Evolutionary conservation across 2,113 vertebrate genomes (phyloP), one percentile per base, ranked within the genome.

Genomic region (Neotragus moschatus): DNA sequence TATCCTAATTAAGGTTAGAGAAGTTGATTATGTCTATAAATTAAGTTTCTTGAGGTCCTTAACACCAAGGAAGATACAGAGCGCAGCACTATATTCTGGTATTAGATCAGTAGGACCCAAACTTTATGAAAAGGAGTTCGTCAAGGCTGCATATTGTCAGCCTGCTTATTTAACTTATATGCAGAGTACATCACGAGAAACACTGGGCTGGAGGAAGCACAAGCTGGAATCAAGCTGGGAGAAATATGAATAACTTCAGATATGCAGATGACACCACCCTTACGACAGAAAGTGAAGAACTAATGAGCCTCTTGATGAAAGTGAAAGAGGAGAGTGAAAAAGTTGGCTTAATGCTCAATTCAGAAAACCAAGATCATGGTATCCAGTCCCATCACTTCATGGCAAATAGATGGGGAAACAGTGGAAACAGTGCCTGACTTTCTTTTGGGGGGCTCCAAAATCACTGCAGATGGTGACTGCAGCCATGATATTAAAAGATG

Each of bases 21-120:
- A 97, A 94, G 19, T 13, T 91, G 26, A 92, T 28, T 77, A 96
- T 33, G 77, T 61, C 77, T 79, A 97, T 45, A 85, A 94, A 86
- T 77, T 51, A 94, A 94, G 55, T 90, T 70, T 14, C 11, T 6
- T 77, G n/a, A 87, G 2, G 13, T 88, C 26, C 47, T 95, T 94
- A 85, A 90, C 3, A 84, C 6, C n/a, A 95, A 84, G 19, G n/a
- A 95, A 86, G 84, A 94, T 92, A 91, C 11, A 84, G 0, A 94
- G 33, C 17, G 51, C n/a, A 87, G 13, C 5, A 87, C 56, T 88
- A 81, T 60, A 94, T 94, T 49, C 23, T 49, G 36, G 15, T 82
- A 58, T 73, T 81, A 93, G 16, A 77, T 80, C 28, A 94, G 25
- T 2, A 80, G 47, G 55, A 82, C 33, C 75, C 49, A 88, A 88